phyloP scores from a whole-genome alignment of 2,113 vertebrate genomes.

The Puffinus mauretanicus region DNA sequence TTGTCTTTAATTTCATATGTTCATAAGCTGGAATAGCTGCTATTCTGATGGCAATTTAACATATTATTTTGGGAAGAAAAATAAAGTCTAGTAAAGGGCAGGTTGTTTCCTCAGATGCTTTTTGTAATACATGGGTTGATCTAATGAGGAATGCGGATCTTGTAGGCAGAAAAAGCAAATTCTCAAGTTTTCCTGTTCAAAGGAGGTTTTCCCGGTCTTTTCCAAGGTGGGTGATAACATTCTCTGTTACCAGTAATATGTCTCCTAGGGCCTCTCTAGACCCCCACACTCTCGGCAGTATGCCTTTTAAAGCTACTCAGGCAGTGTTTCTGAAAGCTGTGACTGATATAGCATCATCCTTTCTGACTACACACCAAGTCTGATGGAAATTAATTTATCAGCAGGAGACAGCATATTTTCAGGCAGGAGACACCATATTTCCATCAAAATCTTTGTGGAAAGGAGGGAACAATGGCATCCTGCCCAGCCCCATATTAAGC shows the following conservation, averaged over 20 bases:
- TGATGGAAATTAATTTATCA: not conserved
- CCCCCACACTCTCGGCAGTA: not conserved
- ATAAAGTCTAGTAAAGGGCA: not conserved
- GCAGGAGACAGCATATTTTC: not conserved
- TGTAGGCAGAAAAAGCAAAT: not conserved
- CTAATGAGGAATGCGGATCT: not conserved
- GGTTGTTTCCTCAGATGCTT: not conserved
- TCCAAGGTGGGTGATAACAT: not conserved
- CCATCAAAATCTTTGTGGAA: not conserved
- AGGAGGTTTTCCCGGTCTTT: not conserved
- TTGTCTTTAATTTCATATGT: not conserved
- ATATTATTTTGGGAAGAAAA: not conserved
- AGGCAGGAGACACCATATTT: not conserved
- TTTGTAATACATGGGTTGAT: not conserved
- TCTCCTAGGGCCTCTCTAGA: not conserved
- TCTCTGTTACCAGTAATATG: not conserved
- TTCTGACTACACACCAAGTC: not conserved
- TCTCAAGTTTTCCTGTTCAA: not conserved
- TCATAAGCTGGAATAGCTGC: not conserved
- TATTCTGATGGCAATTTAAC: not conserved
- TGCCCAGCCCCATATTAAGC: not conserved
- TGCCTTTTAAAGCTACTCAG: not conserved
- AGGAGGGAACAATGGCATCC: not conserved
- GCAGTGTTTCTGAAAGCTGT: not conserved
- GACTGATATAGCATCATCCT: not conserved